Evolutionary conservation across 1,140 invertebrate genomes (phyloP), one percentile per base, ranked within the genome.

Genomic region (Zaprionus tsacasi): DNA sequence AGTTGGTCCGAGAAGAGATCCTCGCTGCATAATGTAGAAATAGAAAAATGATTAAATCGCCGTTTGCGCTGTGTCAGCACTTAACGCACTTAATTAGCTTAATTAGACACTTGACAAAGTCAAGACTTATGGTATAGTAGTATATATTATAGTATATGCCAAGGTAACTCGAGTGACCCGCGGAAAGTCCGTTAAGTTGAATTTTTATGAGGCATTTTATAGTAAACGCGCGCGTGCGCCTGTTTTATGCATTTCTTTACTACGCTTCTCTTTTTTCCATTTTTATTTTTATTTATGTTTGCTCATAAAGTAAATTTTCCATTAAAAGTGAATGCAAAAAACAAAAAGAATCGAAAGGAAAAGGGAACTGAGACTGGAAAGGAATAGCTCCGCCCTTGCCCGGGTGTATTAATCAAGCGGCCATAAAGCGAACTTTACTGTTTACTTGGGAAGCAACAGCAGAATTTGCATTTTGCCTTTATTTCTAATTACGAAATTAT

Each of bases 1-100:
- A 93, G 76, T 69, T 92, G 91, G 79, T 93, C 92, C 50, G 92
- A 92, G 69, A 93, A 93, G 38, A 93, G 56, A 65, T 93, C 91
- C 80, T 93, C 92, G 17, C 92, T 93, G 71, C 8, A 69, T 25
- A 43, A 12, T 54, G 27, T 17, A 12, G 65, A 54, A 36, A 21
- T 45, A 21, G 50, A n/a, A 61, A 58, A 63, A 57, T 13, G 17
- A 66, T 61, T 74, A 80, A 87, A 75, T 75, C 55, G 59, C 10
- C 58, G 52, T 73, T 38, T 54, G 12, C 58, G 10, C 25, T 54
- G 13, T 35, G 50, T 50, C 70, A 70, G 57, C 64, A 65, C 43
- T 56, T 61, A 67, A 52, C 68, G 60, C 61, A 74, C 71, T 82
- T 87, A 83, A 87, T 83, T 82, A 82, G 59, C 52, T 56, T 80